A percentile compares a stretch with the other conserved stretches of the same genome.
Evolutionary conservation across 2,888 invertebrate genomes (phyloP).

Genomic region (Epirrhoe alternata): DNA sequence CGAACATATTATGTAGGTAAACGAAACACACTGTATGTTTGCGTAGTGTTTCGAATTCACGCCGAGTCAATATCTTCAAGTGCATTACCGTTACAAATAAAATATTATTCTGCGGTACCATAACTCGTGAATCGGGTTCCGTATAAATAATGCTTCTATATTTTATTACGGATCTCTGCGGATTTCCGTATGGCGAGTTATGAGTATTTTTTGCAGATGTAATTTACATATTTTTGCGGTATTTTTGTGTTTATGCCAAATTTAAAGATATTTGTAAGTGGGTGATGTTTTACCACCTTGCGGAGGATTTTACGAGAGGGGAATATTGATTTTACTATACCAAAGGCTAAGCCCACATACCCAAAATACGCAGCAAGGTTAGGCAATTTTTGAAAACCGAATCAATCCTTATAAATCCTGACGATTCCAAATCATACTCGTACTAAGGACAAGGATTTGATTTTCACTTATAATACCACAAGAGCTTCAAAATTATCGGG

Average conservation of each 20-base stretch:
- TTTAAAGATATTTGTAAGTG: constrained; percentile 14
- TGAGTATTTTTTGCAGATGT: constrained; percentile 49
- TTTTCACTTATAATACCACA: too few species aligned
- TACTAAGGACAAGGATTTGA: too few species aligned
- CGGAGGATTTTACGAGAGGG: background rate
- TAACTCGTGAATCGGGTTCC: constrained; percentile 54
- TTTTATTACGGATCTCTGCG: constrained; percentile 59
- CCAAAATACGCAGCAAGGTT: background rate
- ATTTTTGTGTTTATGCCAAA: constrained; percentile 18
- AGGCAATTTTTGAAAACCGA: too few species aligned
- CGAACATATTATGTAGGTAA: background rate
- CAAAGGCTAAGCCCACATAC: background rate
- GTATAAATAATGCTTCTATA: constrained; percentile 60
- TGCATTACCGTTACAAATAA: constrained; percentile 64
- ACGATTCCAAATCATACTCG: too few species aligned
- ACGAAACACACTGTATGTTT: background rate
- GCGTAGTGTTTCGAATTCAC: constrained; percentile 42
- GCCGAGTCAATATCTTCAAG: constrained; percentile 67
- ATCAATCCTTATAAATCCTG: too few species aligned
- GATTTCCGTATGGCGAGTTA: constrained; percentile 50
- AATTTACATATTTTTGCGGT: constrained; percentile 49
- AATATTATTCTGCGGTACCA: constrained; percentile 57
- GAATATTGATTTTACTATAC: background rate
- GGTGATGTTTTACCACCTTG: background rate
- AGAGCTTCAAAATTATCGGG: too few species aligned